These are phyloP conservation scores for Drosophila malerkotliana DNA, from an alignment of 1,140 invertebrate species.

Conservation along the genomic window DNA sequence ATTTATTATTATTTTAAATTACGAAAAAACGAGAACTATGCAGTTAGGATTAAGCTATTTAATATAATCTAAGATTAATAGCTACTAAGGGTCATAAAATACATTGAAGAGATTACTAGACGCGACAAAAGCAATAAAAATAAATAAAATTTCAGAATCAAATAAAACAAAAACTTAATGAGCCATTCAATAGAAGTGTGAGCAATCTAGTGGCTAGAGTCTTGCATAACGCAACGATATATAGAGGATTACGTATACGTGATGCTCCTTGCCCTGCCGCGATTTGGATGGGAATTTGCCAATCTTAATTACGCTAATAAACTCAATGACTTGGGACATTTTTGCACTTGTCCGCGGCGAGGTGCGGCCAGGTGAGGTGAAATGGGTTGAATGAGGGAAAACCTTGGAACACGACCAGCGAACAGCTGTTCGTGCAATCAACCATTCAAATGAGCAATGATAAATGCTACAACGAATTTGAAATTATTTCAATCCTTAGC, in stretches of 20 bases:
- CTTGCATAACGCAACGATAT: slow-evolving; percentile 26
- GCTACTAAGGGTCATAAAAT: slow-evolving; percentile 14
- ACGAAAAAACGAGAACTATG: slow-evolving; percentile 24
- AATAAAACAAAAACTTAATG: slow-evolving; percentile 47
- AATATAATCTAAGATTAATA: slow-evolving; percentile 31
- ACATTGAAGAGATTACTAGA: slow-evolving; percentile 30
- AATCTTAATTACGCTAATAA: slow-evolving; percentile 49
- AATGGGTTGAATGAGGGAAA: slow-evolving; percentile 14
- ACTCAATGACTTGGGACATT: slow-evolving; percentile 48
- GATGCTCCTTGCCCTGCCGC: slow-evolving; percentile 12
- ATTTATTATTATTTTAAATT: slow-evolving; percentile 27
- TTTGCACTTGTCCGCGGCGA: slow-evolving; percentile 58
- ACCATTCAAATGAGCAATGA: slow-evolving; percentile 64
- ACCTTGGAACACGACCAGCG: slow-evolving; percentile 26
- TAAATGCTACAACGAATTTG: slow-evolving; percentile 58
- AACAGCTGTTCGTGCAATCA: slow-evolving; percentile 79
- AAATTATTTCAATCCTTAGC: slow-evolving; percentile 54
- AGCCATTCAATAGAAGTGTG: slow-evolving; percentile 44
- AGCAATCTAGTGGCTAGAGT: slow-evolving; percentile 14
- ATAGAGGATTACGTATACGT: slow-evolving; percentile 8
- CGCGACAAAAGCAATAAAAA: slow-evolving; percentile 67
- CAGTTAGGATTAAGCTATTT: slow-evolving; percentile 21
- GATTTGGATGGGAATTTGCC: slow-evolving; percentile 29
- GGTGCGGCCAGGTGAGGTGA: slow-evolving; percentile 14
- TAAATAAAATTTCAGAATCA: slow-evolving; percentile 32